Evolutionary conservation across 2,113 vertebrate species (phyloP), one percentile per base, ranked within the genome.

Genomic region (Notothenia coriiceps): DNA sequence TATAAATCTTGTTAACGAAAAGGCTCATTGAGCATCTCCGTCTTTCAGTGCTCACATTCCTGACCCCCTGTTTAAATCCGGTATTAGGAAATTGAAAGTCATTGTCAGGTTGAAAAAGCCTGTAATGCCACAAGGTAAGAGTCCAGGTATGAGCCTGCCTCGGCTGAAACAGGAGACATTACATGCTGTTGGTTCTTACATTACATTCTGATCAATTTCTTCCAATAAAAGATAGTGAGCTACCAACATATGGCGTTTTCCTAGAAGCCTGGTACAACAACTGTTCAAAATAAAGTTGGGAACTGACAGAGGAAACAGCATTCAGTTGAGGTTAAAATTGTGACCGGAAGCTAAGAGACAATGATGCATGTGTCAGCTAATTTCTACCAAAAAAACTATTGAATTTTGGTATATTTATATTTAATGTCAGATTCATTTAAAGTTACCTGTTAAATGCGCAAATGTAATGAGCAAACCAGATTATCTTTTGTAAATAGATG

Each of bases 41-140:
- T 90, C 68, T 79, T 84, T 82, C 79, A 83, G 61, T 88, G 66
- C 61, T 66, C 77, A 87, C 88, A 94, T 93, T 92, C 93, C 93
- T 82, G 84, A 89, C 89, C 88, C 80, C 92, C 88, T 20, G 54
- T 46, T 71, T 43, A 80, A 90, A 83, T 20, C 52, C 54, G 80
- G 78, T 54, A 79, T 78, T 74, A 50, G 64, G 55, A 77, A 88
- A 69, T 22, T 81, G 33, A 92, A 87, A 87, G 69, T 65, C 74
- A 82, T 66, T 64, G 51, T 75, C 59, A 70, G 51, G 14, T 61
- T 70, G 66, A 44, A 56, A 78, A 79, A 83, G 18, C 33, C 25
- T 81, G 22, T 50, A 65, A 79, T 74, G 46, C 49, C 47, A 55
- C 66, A 70, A 80, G 61, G 55, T 83, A 51, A 65, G 51, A 76